phyloP scores from a whole-genome alignment of 2,113 vertebrate genomes.

The Terrapene triunguis region DNA sequence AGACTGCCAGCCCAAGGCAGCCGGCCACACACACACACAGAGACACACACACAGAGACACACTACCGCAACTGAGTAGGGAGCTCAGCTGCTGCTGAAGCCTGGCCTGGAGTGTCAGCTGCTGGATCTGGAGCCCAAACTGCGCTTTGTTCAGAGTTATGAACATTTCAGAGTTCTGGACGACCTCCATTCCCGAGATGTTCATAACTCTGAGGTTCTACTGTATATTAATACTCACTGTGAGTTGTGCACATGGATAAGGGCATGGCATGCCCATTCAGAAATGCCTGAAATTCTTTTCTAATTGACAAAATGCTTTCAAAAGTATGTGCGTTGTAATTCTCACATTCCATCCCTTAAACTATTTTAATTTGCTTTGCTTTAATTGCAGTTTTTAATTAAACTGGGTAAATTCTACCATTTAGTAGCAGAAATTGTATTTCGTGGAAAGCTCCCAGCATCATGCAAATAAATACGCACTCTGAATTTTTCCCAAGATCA shows the following conservation, averaged over 20 bases:
- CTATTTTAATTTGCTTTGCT: neutral
- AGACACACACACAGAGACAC: too few species aligned
- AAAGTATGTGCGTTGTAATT: neutral
- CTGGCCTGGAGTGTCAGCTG: too few species aligned
- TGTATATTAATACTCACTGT: neutral
- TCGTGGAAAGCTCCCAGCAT: neutral
- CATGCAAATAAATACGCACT: slow-evolving; percentile 9
- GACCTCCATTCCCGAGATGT: too few species aligned
- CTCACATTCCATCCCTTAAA: neutral
- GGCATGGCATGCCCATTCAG: neutral
- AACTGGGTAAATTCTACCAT: neutral
- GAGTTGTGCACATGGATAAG: neutral
- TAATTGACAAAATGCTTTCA: neutral
- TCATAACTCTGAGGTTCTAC: neutral
- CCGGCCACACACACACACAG: too few species aligned
- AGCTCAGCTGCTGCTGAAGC: too few species aligned
- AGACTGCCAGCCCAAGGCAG: too few species aligned
- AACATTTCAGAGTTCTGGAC: too few species aligned
- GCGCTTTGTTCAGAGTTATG: too few species aligned
- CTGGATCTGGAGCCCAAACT: too few species aligned
- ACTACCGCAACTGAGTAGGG: too few species aligned
- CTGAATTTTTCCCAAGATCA: slow-evolving; percentile 12
- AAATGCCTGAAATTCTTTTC: neutral
- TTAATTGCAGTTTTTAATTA: neutral
- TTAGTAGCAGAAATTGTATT: neutral